Conservation (phyloP, 2,888 invertebrate species). For the Chrysolina oricalcia region DNA sequence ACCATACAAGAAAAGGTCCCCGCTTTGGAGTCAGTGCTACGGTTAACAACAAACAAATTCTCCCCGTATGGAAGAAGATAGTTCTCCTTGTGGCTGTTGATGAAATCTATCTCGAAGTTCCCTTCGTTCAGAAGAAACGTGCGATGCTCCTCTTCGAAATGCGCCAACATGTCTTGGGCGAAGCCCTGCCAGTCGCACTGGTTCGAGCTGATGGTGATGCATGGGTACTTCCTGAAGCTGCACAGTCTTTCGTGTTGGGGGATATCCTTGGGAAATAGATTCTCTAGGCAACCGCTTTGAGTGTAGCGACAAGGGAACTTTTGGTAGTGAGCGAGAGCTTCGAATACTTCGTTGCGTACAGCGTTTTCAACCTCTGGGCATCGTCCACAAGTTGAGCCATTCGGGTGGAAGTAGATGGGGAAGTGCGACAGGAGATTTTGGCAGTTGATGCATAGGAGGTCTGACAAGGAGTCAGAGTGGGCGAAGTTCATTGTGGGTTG, state of each 20-base stretch:
- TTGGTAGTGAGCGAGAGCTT: slow-evolving; percentile 57
- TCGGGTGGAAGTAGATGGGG: slow-evolving; percentile 57
- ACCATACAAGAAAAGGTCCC: slow-evolving; percentile 60
- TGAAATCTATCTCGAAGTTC: slow-evolving; percentile 64
- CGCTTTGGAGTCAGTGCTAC: slow-evolving; percentile 54
- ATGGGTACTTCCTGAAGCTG: slow-evolving; percentile 58
- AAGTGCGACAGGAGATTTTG: slow-evolving; percentile 61
- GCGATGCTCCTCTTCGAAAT: slow-evolving; percentile 63
- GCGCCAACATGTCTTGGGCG: slow-evolving; percentile 58
- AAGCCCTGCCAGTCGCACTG: slow-evolving; percentile 64
- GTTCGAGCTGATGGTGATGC: slow-evolving; percentile 49
- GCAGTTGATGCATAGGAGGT: slow-evolving; percentile 60
- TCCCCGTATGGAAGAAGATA: slow-evolving; percentile 61
- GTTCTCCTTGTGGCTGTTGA: slow-evolving; percentile 62
- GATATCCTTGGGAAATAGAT: slow-evolving; percentile 54
- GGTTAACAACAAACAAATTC: slow-evolving; percentile 61
- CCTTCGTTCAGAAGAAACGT: slow-evolving; percentile 58
- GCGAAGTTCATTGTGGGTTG: slow-evolving; percentile 37
- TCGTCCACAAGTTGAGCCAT: slow-evolving; percentile 62
- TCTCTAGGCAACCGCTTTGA: slow-evolving; percentile 61
- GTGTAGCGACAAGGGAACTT: slow-evolving; percentile 64
- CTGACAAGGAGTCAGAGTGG: slow-evolving; percentile 46
- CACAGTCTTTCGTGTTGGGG: slow-evolving; percentile 62
- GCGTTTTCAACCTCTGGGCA: slow-evolving; percentile 58
- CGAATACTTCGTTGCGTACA: slow-evolving; percentile 60